Conservation (phyloP, 2,113 vertebrate genomes). For the Dermatemys mawii region DNA sequence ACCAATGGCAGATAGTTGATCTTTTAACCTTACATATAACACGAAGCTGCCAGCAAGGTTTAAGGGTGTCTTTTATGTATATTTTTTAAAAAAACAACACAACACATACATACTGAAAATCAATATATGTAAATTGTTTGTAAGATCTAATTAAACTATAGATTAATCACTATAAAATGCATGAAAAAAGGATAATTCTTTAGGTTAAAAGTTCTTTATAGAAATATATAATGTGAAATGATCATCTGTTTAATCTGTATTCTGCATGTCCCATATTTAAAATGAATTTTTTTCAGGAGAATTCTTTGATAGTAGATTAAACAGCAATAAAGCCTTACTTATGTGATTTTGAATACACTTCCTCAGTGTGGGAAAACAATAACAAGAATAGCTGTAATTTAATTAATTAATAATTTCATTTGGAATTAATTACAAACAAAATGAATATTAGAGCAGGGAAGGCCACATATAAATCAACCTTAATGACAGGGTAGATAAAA, state of each 20-base stretch:
- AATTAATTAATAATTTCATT: conserved; percentile 20
- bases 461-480: not conserved
- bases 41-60: not conserved
- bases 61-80: not conserved
- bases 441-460: not conserved
- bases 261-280: conserved; percentile 24
- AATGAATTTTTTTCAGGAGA: not conserved
- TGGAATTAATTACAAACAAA: conserved; percentile 14
- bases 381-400: conserved; percentile 7
- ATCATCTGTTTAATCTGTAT: not conserved
- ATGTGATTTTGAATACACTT: conserved; percentile 10
- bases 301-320: conserved; percentile 7
- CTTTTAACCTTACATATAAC: not conserved
- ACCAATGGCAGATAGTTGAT: not conserved
- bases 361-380: conserved; percentile 5
- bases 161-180: not conserved
- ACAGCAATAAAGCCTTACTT: not conserved
- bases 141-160: not conserved
- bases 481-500: not conserved
- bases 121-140: not conserved
- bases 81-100: not conserved
- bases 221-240: not conserved
- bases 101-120: not conserved
- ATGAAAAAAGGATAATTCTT: not conserved
- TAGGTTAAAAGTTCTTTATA: not conserved